Percentiles rank a stretch among this genome's conserved stretches.
Conservation (phyloP, 1,140 invertebrate genomes). For the Spodoptera frugiperda region DNA sequence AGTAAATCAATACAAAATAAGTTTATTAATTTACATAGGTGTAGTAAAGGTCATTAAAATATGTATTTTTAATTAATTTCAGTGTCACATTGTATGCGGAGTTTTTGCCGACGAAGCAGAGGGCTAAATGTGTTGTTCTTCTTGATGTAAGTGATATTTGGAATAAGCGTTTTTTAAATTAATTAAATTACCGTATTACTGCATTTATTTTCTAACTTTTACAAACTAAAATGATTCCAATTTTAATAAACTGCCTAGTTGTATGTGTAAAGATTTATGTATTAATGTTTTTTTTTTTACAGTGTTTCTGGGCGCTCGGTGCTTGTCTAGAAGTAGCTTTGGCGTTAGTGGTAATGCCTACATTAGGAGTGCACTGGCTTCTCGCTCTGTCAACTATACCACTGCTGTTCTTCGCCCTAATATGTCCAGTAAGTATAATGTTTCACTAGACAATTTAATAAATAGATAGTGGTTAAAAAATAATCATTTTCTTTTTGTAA, state of each 20-base stretch:
- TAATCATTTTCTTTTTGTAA: no score
- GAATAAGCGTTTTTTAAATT: no score
- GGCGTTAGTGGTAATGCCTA: constrained; percentile 96
- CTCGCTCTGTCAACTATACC: constrained; percentile 95
- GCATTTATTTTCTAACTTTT: background rate
- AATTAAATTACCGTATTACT: background rate
- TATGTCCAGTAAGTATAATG: constrained; percentile 89
- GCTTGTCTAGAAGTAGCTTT: constrained; percentile 97
- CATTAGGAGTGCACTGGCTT: constrained; percentile 96
- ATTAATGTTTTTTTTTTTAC: constrained; percentile 62
- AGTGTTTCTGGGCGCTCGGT: constrained; percentile 98
- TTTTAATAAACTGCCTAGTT: background rate
- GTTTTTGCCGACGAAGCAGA: constrained; percentile 96
- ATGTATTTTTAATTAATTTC: constrained; percentile 65
- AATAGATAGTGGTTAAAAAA: no score
- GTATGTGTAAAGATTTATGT: no score
- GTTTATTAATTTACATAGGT: background rate
- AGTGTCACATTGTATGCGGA: constrained; percentile 98
- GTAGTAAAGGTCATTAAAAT: constrained; percentile 23
- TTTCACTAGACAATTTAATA: background rate
- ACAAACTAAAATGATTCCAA: background rate
- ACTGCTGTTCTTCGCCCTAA: constrained; percentile 93
- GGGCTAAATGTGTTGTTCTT: constrained; percentile 97
- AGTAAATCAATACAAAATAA: constrained; percentile 81
- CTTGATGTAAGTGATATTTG: constrained; percentile 92